Conservation (phyloP, 2,113 vertebrate species). For the Ornithorhynchus anatinus region DNA sequence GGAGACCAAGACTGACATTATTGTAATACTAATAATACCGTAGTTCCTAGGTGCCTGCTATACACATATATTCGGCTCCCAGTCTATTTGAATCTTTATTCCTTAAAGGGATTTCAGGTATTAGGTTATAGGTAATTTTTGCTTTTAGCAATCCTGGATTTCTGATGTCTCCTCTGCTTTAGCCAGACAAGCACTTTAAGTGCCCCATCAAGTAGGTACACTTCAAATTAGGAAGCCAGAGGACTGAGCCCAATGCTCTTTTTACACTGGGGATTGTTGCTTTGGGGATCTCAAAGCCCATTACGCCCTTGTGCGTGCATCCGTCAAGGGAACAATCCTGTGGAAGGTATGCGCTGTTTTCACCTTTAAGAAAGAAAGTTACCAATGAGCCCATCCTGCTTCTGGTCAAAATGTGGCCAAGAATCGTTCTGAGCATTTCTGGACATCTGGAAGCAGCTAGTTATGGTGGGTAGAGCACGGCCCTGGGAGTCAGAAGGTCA, state of each 20-base stretch:
- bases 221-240: background rate
- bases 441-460: too few relatives aligned
- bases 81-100: background rate
- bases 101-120: background rate
- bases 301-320: background rate
- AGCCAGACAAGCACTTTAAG: background rate
- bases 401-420: too few relatives aligned
- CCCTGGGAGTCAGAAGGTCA: too few relatives aligned
- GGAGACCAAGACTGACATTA: background rate
- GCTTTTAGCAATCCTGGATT: background rate
- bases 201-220: background rate
- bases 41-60: background rate
- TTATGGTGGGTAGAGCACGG: too few relatives aligned
- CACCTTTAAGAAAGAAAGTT: too few relatives aligned
- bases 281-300: background rate
- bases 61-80: background rate
- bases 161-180: conserved; percentile 7
- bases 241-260: background rate
- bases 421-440: too few relatives aligned
- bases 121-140: background rate
- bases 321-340: background rate
- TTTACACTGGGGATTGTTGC: background rate
- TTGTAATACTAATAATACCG: background rate
- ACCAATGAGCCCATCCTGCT: too few relatives aligned
- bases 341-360: too few relatives aligned